These are phyloP conservation scores for Cheilosia variabilis DNA, from an alignment of 2,888 invertebrate genomes.

Conservation along the genomic window DNA sequence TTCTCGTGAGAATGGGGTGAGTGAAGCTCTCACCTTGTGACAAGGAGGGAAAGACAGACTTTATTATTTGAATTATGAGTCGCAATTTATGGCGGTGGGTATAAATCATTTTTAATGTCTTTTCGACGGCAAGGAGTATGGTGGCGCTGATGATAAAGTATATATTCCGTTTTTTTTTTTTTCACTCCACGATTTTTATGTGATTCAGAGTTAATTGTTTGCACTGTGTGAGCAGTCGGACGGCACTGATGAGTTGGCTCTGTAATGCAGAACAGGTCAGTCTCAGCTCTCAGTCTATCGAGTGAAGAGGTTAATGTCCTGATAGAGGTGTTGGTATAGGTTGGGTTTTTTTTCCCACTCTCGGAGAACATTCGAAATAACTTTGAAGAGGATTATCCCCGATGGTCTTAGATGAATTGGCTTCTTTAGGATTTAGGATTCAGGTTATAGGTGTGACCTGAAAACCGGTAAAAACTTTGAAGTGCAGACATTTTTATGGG, in stretches of 20 bases:
- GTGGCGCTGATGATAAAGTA: conserved; percentile 26
- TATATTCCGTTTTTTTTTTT: conserved; percentile 6
- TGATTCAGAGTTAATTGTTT: conserved; percentile 67
- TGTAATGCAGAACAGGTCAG: not conserved
- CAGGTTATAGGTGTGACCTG: too few relatives aligned
- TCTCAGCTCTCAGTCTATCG: not conserved
- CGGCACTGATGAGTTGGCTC: conserved; percentile 13
- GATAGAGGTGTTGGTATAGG: not conserved
- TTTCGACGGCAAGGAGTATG: conserved; percentile 64
- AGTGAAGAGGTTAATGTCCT: not conserved
- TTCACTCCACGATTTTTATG: conserved; percentile 50
- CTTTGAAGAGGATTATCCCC: too few relatives aligned
- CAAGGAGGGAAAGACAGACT: conserved; percentile 61
- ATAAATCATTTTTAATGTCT: conserved; percentile 76
- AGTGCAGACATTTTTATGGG: too few relatives aligned
- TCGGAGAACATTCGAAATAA: too few relatives aligned
- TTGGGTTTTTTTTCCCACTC: not conserved
- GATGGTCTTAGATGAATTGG: too few relatives aligned
- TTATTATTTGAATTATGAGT: conserved; percentile 75
- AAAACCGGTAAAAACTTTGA: too few relatives aligned
- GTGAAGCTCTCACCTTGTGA: conserved; percentile 61
- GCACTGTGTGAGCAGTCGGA: conserved; percentile 20
- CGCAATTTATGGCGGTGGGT: conserved; percentile 69
- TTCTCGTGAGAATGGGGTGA: conserved; percentile 9
- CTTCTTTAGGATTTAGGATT: too few relatives aligned